Percentiles rank a stretch among this genome's conserved stretches.
These are phyloP conservation scores for Hemitrygon akajei DNA, from an alignment of 2,797 vertebrate species.

Conservation along the genomic window DNA sequence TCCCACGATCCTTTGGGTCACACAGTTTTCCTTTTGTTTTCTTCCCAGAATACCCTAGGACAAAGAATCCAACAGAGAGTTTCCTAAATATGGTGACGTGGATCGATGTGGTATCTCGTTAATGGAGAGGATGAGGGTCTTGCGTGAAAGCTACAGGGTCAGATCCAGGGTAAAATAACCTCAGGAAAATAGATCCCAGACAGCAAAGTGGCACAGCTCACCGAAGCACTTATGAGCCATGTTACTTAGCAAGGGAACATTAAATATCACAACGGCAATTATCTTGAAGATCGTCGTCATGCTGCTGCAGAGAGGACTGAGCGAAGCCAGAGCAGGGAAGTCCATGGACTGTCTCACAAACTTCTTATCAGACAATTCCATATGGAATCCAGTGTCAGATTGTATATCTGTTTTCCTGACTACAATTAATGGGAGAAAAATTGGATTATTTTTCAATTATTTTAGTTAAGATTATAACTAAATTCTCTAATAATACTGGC, in stretches of 20 bases:
- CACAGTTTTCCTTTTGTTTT: conserved; percentile 74
- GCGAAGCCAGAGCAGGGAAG: not conserved
- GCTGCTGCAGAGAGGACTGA: not conserved
- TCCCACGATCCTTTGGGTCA: conserved; percentile 73
- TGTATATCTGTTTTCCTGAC: not conserved
- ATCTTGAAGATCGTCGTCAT: not conserved
- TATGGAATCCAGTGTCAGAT: not conserved
- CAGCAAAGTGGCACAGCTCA: not conserved
- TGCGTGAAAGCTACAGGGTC: not conserved
- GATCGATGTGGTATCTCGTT: not conserved
- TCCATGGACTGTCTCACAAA: not conserved
- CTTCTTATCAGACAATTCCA: not conserved
- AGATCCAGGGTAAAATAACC: not conserved
- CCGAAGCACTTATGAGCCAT: not conserved
- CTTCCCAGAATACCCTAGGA: conserved; percentile 73
- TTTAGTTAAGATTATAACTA: not conserved
- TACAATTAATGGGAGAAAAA: not conserved
- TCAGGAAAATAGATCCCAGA: not conserved
- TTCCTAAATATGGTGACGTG: not conserved
- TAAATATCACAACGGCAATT: not conserved
- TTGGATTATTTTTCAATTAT: not conserved
- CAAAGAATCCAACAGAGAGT: conserved; percentile 35
- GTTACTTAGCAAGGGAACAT: not conserved
- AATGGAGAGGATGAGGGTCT: not conserved
- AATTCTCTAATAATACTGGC: not conserved